These are phyloP conservation scores for Daubentonia madagascariensis DNA, from an alignment of 2,113 vertebrate species.

Conservation along the genomic window DNA sequence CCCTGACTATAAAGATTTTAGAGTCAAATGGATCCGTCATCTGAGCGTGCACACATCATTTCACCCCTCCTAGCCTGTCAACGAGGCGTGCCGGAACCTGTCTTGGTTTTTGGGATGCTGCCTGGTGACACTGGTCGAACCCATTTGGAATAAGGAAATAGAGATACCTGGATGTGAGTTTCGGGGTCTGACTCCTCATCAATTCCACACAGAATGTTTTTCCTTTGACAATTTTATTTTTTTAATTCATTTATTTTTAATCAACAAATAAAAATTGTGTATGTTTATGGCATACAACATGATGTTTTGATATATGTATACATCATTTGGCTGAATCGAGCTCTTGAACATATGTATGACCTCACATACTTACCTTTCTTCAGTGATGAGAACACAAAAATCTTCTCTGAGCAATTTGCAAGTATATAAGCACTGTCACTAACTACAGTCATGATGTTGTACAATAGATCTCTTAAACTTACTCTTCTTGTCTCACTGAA, in stretches of 20 bases:
- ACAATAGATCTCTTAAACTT: background rate
- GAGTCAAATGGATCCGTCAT: background rate
- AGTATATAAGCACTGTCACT: no score
- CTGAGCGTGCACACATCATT: background rate
- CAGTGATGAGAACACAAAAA: background rate
- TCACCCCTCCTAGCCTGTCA: background rate
- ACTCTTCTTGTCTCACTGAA: background rate
- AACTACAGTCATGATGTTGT: background rate
- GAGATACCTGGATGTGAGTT: background rate
- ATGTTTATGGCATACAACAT: background rate
- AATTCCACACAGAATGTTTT: background rate
- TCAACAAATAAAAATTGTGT: background rate
- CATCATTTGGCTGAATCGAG: background rate
- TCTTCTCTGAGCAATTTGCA: background rate
- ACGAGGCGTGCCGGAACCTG: background rate
- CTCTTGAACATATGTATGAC: background rate
- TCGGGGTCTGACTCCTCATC: background rate
- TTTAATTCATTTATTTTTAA: background rate
- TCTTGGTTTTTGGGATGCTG: background rate
- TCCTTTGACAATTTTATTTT: background rate
- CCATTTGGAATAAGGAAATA: background rate
- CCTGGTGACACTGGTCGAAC: fast-evolving
- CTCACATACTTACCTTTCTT: fast-evolving
- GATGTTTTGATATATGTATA: background rate
- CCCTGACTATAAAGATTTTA: background rate